Conservation (phyloP, 2,113 vertebrate genomes). For the Pica pica region DNA sequence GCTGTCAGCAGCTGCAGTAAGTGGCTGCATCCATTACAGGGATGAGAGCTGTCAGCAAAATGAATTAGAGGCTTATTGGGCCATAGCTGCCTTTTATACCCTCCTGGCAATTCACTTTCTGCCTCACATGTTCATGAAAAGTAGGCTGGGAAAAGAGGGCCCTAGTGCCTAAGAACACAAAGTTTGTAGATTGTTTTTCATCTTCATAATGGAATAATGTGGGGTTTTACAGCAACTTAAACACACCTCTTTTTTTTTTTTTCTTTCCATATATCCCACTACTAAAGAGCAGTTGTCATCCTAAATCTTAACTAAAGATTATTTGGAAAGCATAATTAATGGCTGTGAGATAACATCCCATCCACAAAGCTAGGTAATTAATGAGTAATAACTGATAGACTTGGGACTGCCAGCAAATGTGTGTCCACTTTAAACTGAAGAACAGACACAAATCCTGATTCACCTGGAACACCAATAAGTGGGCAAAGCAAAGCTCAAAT, state of each 20-base stretch:
- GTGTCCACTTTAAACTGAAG: neutral
- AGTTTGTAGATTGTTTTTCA: neutral
- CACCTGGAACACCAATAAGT: neutral
- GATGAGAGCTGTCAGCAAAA: conserved; percentile 75
- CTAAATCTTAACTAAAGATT: neutral
- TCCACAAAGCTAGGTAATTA: neutral
- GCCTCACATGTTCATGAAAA: neutral
- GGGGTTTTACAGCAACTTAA: neutral
- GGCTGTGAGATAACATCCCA: neutral
- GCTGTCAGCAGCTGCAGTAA: conserved; percentile 74
- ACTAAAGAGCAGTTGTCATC: neutral
- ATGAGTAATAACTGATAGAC: neutral
- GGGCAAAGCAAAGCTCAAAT: neutral
- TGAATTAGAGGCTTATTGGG: conserved; percentile 67
- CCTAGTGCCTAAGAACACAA: neutral
- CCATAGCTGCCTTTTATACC: conserved; percentile 13
- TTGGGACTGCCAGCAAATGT: neutral
- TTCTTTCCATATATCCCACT: neutral
- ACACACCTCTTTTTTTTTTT: neutral
- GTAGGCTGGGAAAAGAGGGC: neutral
- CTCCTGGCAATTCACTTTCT: conserved; percentile 48
- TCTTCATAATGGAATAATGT: neutral
- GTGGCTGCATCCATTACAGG: conserved; percentile 60
- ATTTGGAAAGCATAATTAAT: neutral
- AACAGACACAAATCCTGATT: neutral